Evolutionary conservation across 1,140 invertebrate genomes (phyloP).

Genomic region (Halesus radiatus): DNA sequence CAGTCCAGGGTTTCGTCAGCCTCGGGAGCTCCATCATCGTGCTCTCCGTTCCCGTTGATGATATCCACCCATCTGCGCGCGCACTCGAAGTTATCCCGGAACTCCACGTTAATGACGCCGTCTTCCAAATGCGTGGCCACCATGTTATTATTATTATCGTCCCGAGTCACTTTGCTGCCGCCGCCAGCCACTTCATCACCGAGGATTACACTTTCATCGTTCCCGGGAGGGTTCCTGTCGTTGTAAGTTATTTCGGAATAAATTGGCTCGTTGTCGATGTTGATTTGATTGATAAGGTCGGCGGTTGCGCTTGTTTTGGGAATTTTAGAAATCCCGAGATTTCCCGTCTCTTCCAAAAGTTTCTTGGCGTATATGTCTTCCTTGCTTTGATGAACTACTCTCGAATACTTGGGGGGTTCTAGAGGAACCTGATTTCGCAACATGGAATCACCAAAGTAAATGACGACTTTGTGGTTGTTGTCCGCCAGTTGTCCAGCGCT

Average conservation of each 20-base stretch:
- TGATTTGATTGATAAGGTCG: slow-evolving; percentile 65
- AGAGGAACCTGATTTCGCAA: slow-evolving; percentile 66
- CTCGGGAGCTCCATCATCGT: slow-evolving; percentile 67
- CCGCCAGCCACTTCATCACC: slow-evolving; percentile 59
- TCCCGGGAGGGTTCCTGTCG: slow-evolving; percentile 62
- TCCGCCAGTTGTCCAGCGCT: slow-evolving; percentile 1
- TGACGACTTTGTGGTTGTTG: slow-evolving; percentile 76
- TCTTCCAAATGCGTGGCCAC: slow-evolving; percentile 64
- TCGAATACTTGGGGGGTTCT: slow-evolving; percentile 60
- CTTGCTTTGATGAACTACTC: slow-evolving; percentile 60
- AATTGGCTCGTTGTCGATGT: slow-evolving; percentile 65
- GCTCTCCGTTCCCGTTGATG: slow-evolving; percentile 66
- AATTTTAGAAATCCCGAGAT: slow-evolving; percentile 61
- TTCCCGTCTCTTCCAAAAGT: slow-evolving; percentile 62
- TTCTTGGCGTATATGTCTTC: slow-evolving; percentile 68
- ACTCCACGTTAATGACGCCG: slow-evolving; percentile 75
- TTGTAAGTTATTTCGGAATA: slow-evolving; percentile 65
- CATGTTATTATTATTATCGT: slow-evolving; percentile 60
- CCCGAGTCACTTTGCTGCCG: slow-evolving; percentile 50
- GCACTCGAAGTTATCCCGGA: slow-evolving; percentile 75
- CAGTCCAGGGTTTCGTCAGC: slow-evolving; percentile 74
- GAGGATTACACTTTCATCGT: slow-evolving; percentile 64
- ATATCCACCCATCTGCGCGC: slow-evolving; percentile 73
- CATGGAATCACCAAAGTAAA: slow-evolving; percentile 79
- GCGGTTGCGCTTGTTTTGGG: slow-evolving; percentile 64